phyloP scores from a whole-genome alignment of 2,888 invertebrate species.

The Elaeidobius kamerunicus region DNA sequence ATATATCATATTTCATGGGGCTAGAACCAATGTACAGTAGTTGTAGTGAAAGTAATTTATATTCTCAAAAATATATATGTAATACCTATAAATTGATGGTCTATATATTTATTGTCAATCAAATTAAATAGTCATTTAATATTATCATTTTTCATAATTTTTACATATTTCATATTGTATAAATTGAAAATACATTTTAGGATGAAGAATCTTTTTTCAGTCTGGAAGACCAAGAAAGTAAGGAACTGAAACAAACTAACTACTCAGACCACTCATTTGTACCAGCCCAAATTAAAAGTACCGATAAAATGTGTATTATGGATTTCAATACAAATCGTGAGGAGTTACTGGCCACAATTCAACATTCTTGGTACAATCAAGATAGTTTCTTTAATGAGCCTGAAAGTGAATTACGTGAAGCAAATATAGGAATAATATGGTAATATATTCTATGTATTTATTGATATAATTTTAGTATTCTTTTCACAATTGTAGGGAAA shows the following conservation, averaged over 20 bases:
- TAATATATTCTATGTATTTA: too few species aligned
- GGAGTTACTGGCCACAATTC: slow-evolving; percentile 40
- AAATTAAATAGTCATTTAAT: too few species aligned
- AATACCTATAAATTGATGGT: too few species aligned
- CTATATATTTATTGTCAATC: too few species aligned
- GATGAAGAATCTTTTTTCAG: slow-evolving; percentile 30
- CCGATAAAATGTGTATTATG: slow-evolving; percentile 33
- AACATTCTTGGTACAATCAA: slow-evolving; percentile 44
- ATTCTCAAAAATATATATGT: too few species aligned
- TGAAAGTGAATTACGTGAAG: slow-evolving; percentile 40
- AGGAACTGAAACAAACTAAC: slow-evolving; percentile 9
- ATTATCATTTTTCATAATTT: too few species aligned
- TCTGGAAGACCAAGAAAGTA: slow-evolving; percentile 22
- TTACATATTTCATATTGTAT: too few species aligned
- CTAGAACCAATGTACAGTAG: too few species aligned
- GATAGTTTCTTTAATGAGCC: slow-evolving; percentile 38
- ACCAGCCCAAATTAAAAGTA: slow-evolving; percentile 29
- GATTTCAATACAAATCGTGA: slow-evolving; percentile 37
- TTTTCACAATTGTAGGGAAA: slow-evolving; percentile 39
- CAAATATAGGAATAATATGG: slow-evolving; percentile 45
- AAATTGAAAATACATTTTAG: slow-evolving; percentile 24
- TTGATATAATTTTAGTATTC: neutral
- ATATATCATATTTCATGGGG: too few species aligned
- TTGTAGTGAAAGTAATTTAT: too few species aligned
- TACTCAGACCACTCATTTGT: slow-evolving; percentile 1